Conservation (phyloP, 2,113 vertebrate genomes). For the Steatornis caripensis region DNA sequence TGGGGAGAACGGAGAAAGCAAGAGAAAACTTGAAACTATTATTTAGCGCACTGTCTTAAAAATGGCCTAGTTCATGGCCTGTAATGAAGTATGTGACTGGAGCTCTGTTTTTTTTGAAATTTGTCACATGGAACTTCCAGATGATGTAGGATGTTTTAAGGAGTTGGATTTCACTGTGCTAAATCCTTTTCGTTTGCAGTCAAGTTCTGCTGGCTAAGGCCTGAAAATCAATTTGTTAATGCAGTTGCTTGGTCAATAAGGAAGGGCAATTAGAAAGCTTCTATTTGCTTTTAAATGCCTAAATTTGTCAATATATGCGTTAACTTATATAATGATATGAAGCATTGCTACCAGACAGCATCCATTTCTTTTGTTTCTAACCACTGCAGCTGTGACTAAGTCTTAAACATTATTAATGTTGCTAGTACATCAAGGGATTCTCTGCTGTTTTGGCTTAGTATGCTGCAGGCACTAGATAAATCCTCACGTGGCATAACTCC, state of each 20-base stretch:
- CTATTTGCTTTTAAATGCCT: not conserved
- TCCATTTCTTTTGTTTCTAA: slow-evolving; percentile 1
- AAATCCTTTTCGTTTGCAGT: not conserved
- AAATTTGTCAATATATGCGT: not conserved
- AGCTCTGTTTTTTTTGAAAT: not conserved
- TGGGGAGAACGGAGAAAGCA: not conserved
- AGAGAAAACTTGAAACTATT: not conserved
- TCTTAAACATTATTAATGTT: not conserved
- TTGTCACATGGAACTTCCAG: not conserved
- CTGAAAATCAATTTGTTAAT: slow-evolving; percentile 6
- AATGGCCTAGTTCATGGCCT: not conserved
- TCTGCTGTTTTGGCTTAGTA: not conserved
- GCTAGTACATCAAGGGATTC: not conserved
- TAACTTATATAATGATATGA: not conserved
- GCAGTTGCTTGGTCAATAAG: not conserved
- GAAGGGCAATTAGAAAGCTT: not conserved
- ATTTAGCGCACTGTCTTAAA: not conserved
- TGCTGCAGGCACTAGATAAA: not conserved
- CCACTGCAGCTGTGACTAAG: not conserved
- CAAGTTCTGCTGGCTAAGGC: not conserved
- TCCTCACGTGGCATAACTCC: not conserved
- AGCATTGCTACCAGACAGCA: not conserved
- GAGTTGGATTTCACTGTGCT: not conserved
- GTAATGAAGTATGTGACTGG: not conserved
- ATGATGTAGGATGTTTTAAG: not conserved